These are phyloP conservation scores for Drosophila arizonae DNA, from an alignment of 1,140 invertebrate species.

Conservation along the genomic window DNA sequence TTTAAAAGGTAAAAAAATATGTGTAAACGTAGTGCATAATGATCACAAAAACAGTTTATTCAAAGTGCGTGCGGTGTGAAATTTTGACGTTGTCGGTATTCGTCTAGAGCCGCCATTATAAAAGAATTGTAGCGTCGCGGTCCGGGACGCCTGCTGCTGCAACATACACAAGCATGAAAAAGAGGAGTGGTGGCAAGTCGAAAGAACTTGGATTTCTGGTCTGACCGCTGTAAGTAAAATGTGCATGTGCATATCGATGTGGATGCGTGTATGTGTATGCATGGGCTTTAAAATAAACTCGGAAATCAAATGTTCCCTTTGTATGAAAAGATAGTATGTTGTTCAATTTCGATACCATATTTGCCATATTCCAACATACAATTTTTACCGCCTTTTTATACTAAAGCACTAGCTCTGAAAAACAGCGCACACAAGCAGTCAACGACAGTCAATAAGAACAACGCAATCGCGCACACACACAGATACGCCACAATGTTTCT, in stretches of 20 bases:
- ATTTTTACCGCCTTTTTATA: constrained; percentile 74
- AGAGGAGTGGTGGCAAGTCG: constrained; percentile 47
- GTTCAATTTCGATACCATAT: constrained; percentile 22
- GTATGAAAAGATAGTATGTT: background rate
- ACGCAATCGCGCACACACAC: constrained; percentile 59
- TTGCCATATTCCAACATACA: constrained; percentile 48
- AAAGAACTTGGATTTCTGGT: constrained; percentile 44
- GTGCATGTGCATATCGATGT: constrained; percentile 24
- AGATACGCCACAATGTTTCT: constrained; percentile 45
- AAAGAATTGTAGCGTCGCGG: constrained; percentile 40
- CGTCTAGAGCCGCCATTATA: constrained; percentile 33
- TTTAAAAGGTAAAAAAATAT: constrained; percentile 25
- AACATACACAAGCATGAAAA: constrained; percentile 43
- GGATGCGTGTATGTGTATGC: constrained; percentile 6
- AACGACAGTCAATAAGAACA: constrained; percentile 69
- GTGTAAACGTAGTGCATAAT: constrained; percentile 9
- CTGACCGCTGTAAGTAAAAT: constrained; percentile 47
- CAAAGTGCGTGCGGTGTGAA: constrained; percentile 31
- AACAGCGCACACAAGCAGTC: constrained; percentile 45
- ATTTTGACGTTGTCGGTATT: constrained; percentile 15
- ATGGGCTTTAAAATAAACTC: background rate
- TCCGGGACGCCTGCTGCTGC: constrained; percentile 45
- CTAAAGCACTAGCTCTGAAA: constrained; percentile 52
- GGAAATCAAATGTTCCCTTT: background rate
- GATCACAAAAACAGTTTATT: constrained; percentile 12